Evolutionary conservation across 2,113 vertebrate genomes (phyloP).

Genomic region (Taurulus bubalis): DNA sequence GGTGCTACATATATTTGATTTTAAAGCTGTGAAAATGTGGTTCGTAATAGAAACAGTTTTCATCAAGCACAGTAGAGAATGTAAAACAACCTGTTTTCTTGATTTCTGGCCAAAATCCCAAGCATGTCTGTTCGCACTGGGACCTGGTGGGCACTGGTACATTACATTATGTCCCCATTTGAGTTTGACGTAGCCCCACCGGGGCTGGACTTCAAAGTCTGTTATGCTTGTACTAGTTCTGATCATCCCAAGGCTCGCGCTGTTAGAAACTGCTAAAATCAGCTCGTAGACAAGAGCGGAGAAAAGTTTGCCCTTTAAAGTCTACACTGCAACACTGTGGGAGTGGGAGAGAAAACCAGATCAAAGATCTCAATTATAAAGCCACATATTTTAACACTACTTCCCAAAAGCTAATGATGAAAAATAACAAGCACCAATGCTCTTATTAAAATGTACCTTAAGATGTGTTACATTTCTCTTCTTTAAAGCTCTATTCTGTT

Average conservation of each 20-base stretch:
- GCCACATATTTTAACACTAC: slow-evolving; percentile 31
- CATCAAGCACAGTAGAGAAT: slow-evolving; percentile 6
- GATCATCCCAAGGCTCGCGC: slow-evolving; percentile 42
- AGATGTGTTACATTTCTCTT: background rate
- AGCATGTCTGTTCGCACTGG: slow-evolving; percentile 14
- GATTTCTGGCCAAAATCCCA: slow-evolving; percentile 22
- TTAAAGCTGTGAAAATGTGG: slow-evolving; percentile 9
- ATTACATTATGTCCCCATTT: slow-evolving; percentile 36
- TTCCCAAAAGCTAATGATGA: slow-evolving; percentile 42
- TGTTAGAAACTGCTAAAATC: slow-evolving; percentile 41
- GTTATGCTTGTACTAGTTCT: slow-evolving; percentile 39
- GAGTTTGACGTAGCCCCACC: slow-evolving; percentile 23
- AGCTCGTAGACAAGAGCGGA: slow-evolving; percentile 42
- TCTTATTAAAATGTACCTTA: background rate
- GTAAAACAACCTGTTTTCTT: background rate
- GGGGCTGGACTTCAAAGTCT: slow-evolving; percentile 37
- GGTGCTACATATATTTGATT: background rate
- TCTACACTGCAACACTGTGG: slow-evolving; percentile 41
- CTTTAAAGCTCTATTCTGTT: slow-evolving; percentile 5
- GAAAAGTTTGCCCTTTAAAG: slow-evolving; percentile 42
- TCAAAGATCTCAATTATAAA: slow-evolving; percentile 49
- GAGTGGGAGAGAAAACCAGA: slow-evolving; percentile 38
- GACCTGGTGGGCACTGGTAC: slow-evolving; percentile 22
- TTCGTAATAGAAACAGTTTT: background rate
- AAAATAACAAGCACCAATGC: slow-evolving; percentile 24